Base-by-base conservation (phyloP, 2,888 invertebrate genomes). In the Caenorhabditis angaria region DNA sequence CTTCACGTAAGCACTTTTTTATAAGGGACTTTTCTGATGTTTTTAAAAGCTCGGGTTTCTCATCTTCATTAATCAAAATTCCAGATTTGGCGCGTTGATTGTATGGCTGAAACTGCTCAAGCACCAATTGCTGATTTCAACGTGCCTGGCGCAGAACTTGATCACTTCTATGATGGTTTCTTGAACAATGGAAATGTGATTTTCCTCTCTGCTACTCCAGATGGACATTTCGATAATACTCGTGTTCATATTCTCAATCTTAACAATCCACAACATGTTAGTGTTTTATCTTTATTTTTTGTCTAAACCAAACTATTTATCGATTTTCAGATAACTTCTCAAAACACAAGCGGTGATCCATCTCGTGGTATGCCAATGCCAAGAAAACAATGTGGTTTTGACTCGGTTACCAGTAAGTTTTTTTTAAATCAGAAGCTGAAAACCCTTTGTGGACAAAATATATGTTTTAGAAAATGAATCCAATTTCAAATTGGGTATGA, bases 131-230 rank as follows among this genome's bases (percentile, higher is more conserved):
- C 78, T 8, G 62, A 79, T 18, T 85, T 85, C 75, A 61, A 62
- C 12, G 82, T 86, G 2, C 71, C 80, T 12, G 85, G 84, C n/a
- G 84, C 83, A 12, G 83, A 86, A n/a, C 76, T 86, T 14, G 61
- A 66, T 5, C 83, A 83, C 68, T 87, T 84, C 70, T 86, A 87
- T 63, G 86, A 86, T 61, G 86, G 84, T 22, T 87, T 86, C 74
- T 54, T 85, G 22, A 81, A 77, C 65, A 76, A 78, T 55, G 86
- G 85, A n/a, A 81, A 80, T 48, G 79, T 86, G 35, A 80, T 84
- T 58, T 82, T 86, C 48, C 65, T 86, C n/a, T 85, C 85, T 3
- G 80, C 84, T 0, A 78, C 80, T 8, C 84, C 86, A 1, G 86
- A 86, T 55, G 86, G 83, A 1, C 82, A 83, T 25, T 78, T 86